These are phyloP conservation scores for Intellagama lesueurii DNA, from an alignment of 2,797 vertebrate genomes.

Conservation along the genomic window DNA sequence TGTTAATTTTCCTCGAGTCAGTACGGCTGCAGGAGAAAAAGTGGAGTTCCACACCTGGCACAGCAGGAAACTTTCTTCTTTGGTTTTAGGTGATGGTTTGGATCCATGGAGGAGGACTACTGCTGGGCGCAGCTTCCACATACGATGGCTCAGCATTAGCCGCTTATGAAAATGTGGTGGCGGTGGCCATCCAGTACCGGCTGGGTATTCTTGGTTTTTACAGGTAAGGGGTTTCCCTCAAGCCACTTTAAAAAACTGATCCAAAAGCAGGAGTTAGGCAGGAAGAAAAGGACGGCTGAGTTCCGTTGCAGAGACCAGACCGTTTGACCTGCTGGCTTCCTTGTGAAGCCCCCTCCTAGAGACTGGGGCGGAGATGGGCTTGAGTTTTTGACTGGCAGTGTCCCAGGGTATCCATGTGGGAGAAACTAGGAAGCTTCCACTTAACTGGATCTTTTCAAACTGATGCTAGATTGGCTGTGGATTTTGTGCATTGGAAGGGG, in stretches of 20 bases:
- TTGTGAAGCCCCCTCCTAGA: no score
- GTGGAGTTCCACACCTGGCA: no score
- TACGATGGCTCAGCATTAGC: slow-evolving; percentile 84
- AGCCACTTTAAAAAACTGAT: background rate
- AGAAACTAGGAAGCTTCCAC: no score
- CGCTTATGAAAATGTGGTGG: slow-evolving; percentile 83
- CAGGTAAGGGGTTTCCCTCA: slow-evolving; percentile 74
- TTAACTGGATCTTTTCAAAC: no score
- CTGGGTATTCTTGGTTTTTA: slow-evolving; percentile 86
- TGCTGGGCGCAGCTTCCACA: slow-evolving; percentile 78
- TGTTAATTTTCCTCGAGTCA: no score
- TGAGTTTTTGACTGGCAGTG: no score
- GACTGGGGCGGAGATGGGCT: no score
- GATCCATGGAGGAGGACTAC: slow-evolving; percentile 86
- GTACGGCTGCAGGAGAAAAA: no score
- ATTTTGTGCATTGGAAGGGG: no score
- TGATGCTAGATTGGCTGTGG: background rate
- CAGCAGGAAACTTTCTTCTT: background rate
- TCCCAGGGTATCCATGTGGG: no score
- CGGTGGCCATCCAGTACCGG: slow-evolving; percentile 86
- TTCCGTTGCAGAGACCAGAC: no score
- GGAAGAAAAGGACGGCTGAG: background rate
- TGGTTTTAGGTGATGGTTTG: slow-evolving; percentile 85
- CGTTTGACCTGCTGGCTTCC: no score
- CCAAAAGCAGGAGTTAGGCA: background rate